Conservation (phyloP, 2,888 invertebrate genomes). For the Danaus chrysippus region DNA sequence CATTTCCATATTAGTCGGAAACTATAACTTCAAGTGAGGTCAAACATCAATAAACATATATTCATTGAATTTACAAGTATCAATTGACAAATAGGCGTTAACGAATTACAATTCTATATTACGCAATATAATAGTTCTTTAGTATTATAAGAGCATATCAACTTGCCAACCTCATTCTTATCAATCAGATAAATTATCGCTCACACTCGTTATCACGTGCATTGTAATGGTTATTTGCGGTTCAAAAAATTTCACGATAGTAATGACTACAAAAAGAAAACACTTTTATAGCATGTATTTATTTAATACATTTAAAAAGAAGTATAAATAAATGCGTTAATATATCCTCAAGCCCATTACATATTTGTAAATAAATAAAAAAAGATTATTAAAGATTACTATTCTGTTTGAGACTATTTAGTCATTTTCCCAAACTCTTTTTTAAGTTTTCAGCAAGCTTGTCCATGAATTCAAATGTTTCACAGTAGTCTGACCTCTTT, state of each 20-base stretch:
- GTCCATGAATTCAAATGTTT: constrained; percentile 98
- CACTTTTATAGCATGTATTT: constrained; percentile 1
- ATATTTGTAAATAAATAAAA: constrained; percentile 38
- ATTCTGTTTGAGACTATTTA: constrained; percentile 40
- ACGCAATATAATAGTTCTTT: not conserved
- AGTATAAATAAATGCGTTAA: constrained; percentile 60
- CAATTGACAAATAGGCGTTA: constrained; percentile 1
- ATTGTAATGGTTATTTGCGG: constrained; percentile 6
- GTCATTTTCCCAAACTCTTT: constrained; percentile 80
- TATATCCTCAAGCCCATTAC: constrained; percentile 53
- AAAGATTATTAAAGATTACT: constrained; percentile 45
- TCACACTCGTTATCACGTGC: not conserved
- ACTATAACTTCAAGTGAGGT: not conserved
- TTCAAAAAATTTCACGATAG: not conserved
- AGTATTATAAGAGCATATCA: not conserved
- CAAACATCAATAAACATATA: constrained; percentile 1
- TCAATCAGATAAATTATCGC: constrained; percentile 10
- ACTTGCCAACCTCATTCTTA: constrained; percentile 9
- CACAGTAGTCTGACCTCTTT: constrained; percentile 90
- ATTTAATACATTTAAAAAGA: constrained; percentile 13
- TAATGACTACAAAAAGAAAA: not conserved
- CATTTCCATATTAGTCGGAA: not conserved
- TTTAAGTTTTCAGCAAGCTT: constrained; percentile 95
- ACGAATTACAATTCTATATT: constrained; percentile 2
- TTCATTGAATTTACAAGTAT: constrained; percentile 8